Conservation (phyloP, 1,140 invertebrate genomes). For the Ceratina calcarata region DNA sequence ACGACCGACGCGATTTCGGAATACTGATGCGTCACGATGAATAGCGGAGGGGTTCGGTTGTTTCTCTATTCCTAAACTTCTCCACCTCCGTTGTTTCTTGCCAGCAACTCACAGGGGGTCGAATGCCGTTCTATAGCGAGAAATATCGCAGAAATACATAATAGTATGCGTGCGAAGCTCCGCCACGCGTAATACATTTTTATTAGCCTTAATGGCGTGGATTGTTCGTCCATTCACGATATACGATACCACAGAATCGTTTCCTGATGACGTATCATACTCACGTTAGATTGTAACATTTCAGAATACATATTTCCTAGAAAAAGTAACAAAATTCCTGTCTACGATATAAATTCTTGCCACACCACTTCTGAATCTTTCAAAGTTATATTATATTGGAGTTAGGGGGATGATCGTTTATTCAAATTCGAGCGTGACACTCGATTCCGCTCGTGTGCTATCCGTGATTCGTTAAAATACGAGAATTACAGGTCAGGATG, state of each 20-base stretch:
- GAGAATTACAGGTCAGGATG: neutral
- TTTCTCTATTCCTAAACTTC: constrained; percentile 56
- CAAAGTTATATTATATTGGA: too few species aligned
- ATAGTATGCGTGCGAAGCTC: neutral
- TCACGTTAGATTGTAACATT: too few species aligned
- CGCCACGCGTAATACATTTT: constrained; percentile 12
- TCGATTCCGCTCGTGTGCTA: constrained; percentile 61
- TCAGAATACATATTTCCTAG: too few species aligned
- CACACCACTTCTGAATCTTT: constrained; percentile 3
- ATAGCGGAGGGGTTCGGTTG: constrained; percentile 60
- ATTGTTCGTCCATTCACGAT: neutral
- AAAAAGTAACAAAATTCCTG: constrained; percentile 3
- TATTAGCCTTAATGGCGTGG: neutral
- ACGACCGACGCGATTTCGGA: constrained; percentile 74
- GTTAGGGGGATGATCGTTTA: constrained; percentile 44
- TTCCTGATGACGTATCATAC: too few species aligned
- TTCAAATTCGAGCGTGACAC: constrained; percentile 67
- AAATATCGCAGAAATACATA: constrained; percentile 32
- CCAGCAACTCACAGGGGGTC: neutral
- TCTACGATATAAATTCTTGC: neutral
- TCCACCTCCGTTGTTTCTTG: constrained; percentile 11
- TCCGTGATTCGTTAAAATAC: constrained; percentile 23
- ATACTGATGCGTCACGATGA: constrained; percentile 73
- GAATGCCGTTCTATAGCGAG: neutral
- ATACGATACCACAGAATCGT: neutral